A percentile compares a stretch with the other conserved stretches of the same genome.
Conservation (phyloP, 2,113 vertebrate species). For the Channa maculata region DNA sequence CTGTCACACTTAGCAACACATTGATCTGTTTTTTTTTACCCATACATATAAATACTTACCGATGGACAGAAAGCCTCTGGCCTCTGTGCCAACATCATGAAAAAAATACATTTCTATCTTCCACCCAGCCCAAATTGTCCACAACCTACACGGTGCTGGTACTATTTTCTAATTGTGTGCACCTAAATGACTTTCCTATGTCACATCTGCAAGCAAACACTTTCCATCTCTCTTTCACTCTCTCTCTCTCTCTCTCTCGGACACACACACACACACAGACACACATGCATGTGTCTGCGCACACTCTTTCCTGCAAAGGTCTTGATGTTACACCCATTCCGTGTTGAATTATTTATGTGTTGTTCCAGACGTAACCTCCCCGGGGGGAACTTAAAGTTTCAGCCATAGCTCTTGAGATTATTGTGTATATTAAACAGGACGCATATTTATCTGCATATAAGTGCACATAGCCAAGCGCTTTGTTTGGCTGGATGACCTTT, state of each 20-base stretch:
- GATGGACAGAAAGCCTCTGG: no score
- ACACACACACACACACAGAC: not conserved
- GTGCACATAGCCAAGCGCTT: not conserved
- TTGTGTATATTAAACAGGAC: constrained; percentile 44
- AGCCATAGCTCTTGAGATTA: constrained; percentile 20
- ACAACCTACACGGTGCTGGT: not conserved
- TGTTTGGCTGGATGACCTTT: constrained; percentile 50
- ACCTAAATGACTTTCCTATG: constrained; percentile 5
- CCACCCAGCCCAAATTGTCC: not conserved
- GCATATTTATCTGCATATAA: constrained; percentile 29
- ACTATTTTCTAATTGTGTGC: not conserved
- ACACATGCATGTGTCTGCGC: constrained; percentile 8
- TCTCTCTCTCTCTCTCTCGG: not conserved
- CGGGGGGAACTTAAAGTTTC: constrained; percentile 44
- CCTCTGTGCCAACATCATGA: not conserved
- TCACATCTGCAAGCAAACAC: constrained; percentile 12
- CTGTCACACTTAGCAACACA: not conserved
- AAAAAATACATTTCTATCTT: not conserved
- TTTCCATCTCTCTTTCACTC: not conserved
- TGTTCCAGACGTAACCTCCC: constrained; percentile 63
- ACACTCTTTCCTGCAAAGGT: constrained; percentile 35
- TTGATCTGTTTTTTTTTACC: no score
- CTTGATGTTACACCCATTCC: constrained; percentile 52
- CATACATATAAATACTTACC: no score
- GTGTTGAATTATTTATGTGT: constrained; percentile 72